A percentile compares a stretch with the other conserved stretches of the same genome.
Evolutionary conservation across 1,140 invertebrate species (phyloP).

Genomic region (Brachionus koreanus): DNA sequence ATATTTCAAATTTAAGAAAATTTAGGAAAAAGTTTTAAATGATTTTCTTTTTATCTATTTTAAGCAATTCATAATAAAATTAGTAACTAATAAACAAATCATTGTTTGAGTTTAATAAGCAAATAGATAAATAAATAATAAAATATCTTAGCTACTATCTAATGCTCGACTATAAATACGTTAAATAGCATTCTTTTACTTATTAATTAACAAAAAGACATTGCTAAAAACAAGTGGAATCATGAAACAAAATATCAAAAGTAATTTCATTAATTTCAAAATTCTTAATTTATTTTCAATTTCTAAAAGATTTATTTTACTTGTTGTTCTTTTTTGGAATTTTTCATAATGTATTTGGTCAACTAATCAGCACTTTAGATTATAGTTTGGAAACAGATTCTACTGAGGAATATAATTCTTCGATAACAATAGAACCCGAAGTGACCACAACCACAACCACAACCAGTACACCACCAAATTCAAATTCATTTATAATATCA

Average conservation of each 20-base stretch:
- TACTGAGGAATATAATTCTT: neutral
- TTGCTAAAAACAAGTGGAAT: neutral
- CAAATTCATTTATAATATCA: neutral
- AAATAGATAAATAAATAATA: neutral
- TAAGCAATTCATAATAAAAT: neutral
- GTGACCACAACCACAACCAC: neutral
- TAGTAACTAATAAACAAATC: neutral
- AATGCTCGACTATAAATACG: neutral
- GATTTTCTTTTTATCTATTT: neutral
- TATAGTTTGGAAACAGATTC: neutral
- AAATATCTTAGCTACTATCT: neutral
- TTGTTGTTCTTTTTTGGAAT: no score
- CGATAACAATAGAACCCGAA: neutral
- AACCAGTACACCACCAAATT: neutral
- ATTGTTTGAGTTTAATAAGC: neutral
- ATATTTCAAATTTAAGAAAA: no score
- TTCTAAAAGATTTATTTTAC: no score
- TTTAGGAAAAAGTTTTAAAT: neutral
- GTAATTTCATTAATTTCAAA: neutral
- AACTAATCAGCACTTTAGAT: no score
- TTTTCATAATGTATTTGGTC: no score
- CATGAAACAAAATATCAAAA: neutral
- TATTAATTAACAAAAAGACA: neutral
- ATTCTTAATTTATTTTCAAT: no score
- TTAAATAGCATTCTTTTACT: neutral